Evolutionary conservation across 2,888 invertebrate species (phyloP).

Genomic region (Cephus runcator): DNA sequence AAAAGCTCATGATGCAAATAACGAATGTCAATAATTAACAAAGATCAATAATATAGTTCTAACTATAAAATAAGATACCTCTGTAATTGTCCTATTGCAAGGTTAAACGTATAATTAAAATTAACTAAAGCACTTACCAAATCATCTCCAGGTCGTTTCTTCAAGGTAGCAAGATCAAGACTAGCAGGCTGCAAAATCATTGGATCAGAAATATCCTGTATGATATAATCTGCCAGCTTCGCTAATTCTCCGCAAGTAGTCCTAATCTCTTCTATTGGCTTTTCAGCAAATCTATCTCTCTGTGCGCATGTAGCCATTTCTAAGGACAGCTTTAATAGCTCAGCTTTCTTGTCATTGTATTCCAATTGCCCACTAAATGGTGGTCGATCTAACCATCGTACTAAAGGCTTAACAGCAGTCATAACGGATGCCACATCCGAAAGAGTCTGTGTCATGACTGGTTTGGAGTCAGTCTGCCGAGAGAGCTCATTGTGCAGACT

Average conservation of each 20-base stretch:
- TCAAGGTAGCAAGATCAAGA: slow-evolving; percentile 87
- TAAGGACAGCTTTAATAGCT: slow-evolving; percentile 81
- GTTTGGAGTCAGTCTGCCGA: slow-evolving; percentile 68
- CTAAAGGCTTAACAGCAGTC: slow-evolving; percentile 85
- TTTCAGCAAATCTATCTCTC: slow-evolving; percentile 88
- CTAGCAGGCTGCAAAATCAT: slow-evolving; percentile 91
- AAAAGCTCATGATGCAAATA: slow-evolving; percentile 4
- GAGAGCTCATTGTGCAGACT: slow-evolving; percentile 78
- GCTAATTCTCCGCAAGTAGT: slow-evolving; percentile 80
- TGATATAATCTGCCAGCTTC: slow-evolving; percentile 84
- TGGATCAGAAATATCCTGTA: slow-evolving; percentile 89
- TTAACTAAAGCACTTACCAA: slow-evolving; percentile 66
- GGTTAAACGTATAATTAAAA: neutral
- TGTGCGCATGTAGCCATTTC: slow-evolving; percentile 93
- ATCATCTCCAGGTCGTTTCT: slow-evolving; percentile 85
- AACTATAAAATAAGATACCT: neutral
- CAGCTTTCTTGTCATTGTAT: slow-evolving; percentile 77
- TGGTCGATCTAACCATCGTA: slow-evolving; percentile 88
- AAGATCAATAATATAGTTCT: neutral
- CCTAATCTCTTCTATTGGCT: slow-evolving; percentile 81
- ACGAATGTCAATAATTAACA: slow-evolving; percentile 1
- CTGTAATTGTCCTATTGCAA: neutral
- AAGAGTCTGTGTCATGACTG: slow-evolving; percentile 82
- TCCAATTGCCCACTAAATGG: slow-evolving; percentile 74
- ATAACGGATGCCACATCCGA: slow-evolving; percentile 89